A percentile compares a stretch with the other conserved stretches of the same genome.
Conservation (phyloP, 1,140 invertebrate genomes). For the Pogonognathellus flavescens region DNA sequence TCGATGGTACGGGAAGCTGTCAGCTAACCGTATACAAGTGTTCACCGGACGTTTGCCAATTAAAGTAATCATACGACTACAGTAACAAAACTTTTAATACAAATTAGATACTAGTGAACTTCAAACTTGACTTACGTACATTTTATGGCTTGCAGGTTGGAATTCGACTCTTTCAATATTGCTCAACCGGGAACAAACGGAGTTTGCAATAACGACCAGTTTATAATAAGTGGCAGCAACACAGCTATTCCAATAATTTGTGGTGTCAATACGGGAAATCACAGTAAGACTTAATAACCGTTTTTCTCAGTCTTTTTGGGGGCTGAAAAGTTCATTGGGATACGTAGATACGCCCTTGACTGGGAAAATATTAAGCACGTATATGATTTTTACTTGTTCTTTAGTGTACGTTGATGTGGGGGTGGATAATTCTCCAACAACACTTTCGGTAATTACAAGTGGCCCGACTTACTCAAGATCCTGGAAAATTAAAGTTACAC, state of each 20-base stretch:
- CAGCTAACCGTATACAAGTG: slow-evolving; percentile 84
- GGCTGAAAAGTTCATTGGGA: too few relatives aligned
- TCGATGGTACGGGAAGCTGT: slow-evolving; percentile 84
- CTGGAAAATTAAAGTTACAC: slow-evolving; percentile 85
- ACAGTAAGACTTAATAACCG: slow-evolving; percentile 78
- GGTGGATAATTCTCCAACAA: slow-evolving; percentile 79
- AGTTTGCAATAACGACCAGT: slow-evolving; percentile 86
- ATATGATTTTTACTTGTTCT: too few relatives aligned
- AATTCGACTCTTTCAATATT: slow-evolving; percentile 83
- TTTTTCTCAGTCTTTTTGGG: too few relatives aligned
- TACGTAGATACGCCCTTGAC: too few relatives aligned
- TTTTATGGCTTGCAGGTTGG: slow-evolving; percentile 73
- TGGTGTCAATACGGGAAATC: slow-evolving; percentile 84
- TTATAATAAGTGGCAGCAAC: slow-evolving; percentile 85
- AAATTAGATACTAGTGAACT: not conserved
- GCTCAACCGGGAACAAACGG: slow-evolving; percentile 82
- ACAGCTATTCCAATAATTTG: slow-evolving; percentile 83
- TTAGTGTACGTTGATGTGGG: slow-evolving; percentile 87
- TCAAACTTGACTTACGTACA: not conserved
- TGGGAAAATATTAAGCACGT: too few relatives aligned
- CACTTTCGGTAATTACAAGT: slow-evolving; percentile 83
- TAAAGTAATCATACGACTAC: slow-evolving; percentile 74
- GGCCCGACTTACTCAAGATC: slow-evolving; percentile 80
- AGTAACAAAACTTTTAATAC: not conserved
- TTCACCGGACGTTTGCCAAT: slow-evolving; percentile 83